Conservation (phyloP, 2,113 vertebrate species). For the Leptodactylus fuscus region DNA sequence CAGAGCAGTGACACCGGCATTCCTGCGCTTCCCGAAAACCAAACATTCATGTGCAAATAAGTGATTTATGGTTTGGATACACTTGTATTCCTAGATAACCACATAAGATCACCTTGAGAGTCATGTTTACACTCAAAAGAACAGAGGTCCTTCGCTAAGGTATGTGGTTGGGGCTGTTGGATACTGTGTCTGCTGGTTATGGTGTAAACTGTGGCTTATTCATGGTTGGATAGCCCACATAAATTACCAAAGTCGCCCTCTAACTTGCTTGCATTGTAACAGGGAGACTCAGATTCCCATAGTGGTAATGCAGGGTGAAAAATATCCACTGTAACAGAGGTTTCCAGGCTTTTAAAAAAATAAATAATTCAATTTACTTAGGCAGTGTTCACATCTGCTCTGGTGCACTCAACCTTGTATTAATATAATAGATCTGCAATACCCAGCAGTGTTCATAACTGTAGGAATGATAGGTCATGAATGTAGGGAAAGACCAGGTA, state of each 20-base stretch:
- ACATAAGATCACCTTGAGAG: conserved; percentile 8
- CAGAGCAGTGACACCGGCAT: conserved; percentile 30
- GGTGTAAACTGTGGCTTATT: conserved; percentile 31
- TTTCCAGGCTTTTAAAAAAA: too few relatives aligned
- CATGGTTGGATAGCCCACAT: not conserved
- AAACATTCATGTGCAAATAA: conserved; percentile 43
- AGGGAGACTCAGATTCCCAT: not conserved
- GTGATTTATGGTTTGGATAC: conserved; percentile 53
- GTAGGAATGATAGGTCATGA: too few relatives aligned
- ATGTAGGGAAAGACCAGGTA: too few relatives aligned
- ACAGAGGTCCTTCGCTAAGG: not conserved
- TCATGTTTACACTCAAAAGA: conserved; percentile 43
- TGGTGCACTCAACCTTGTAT: too few relatives aligned
- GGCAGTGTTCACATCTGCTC: too few relatives aligned
- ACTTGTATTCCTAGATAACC: conserved; percentile 34
- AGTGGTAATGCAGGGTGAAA: not conserved
- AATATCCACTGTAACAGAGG: not conserved
- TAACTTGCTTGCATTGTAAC: not conserved
- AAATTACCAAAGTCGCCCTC: not conserved
- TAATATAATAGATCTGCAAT: too few relatives aligned
- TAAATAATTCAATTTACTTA: too few relatives aligned
- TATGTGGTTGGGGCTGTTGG: conserved; percentile 14
- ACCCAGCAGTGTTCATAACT: too few relatives aligned
- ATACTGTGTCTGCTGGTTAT: conserved; percentile 5
- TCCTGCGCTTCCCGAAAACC: conserved; percentile 21